Percentiles rank a stretch among this genome's conserved stretches.
Conservation (phyloP, 2,113 vertebrate genomes). For the Dicrurus megarhynchus region DNA sequence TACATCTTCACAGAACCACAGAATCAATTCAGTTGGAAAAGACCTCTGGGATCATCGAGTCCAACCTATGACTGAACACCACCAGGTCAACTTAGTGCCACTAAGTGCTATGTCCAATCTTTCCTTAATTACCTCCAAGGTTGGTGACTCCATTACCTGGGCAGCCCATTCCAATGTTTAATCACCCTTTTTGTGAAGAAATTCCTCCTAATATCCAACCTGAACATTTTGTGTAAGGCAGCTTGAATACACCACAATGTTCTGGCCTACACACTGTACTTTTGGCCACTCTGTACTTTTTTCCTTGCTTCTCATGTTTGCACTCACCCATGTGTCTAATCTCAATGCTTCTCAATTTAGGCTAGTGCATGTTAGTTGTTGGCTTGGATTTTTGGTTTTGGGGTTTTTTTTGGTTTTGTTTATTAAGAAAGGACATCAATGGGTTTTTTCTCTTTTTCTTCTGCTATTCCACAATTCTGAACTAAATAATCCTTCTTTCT, state of each 20-base stretch:
- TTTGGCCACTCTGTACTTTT: neutral
- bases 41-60: neutral
- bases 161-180: neutral
- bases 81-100: neutral
- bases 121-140: neutral
- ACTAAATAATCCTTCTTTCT: neutral
- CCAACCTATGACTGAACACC: neutral
- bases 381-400: neutral
- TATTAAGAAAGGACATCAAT: neutral
- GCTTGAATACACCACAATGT: neutral
- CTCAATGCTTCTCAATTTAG: neutral
- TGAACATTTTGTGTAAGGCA: neutral
- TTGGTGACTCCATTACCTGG: neutral
- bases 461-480: neutral
- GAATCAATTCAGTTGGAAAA: neutral
- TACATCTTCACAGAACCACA: neutral
- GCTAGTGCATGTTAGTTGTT: neutral
- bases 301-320: neutral
- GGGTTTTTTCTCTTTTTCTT: neutral
- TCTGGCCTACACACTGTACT: neutral
- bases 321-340: neutral
- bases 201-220: neutral
- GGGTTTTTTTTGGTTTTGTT: too few species aligned
- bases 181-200: neutral
- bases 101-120: neutral